Base-by-base conservation (phyloP, 2,888 invertebrate species). In the Dryobota labecula region DNA sequence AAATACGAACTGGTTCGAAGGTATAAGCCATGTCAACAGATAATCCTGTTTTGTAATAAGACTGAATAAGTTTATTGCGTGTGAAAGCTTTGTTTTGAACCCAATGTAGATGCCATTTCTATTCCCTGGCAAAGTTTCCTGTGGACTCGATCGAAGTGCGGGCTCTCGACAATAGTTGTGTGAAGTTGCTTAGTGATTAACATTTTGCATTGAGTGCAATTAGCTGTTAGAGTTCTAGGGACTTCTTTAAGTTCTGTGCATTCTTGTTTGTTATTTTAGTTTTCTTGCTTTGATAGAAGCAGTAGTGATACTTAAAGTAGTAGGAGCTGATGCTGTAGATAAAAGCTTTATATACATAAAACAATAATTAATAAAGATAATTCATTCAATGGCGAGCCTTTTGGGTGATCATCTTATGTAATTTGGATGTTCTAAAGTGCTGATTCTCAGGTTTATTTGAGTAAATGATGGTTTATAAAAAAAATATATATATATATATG, bases 201-300 rank as follows among this genome's bases (percentile, higher is more conserved):
- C 71, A 80, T 81, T 72, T 45, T 56, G 70, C 67, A 70, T 72
- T 80, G 45, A 81, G 60, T 67, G 69, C 72, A 70, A 83, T 81
- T 76, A 80, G 51, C 41, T 70, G 57, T 49, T 56, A 62, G 64
- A 57, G n/a, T 78, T 79, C n/a, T 43, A 47, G 27, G 20, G 51
- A 41, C n/a, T 78, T 78, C n/a, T 67, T 60, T 70, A 24, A 41
- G 20, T 30, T 45, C 5, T 20, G 0, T 64, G 0, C 3, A 30
- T 11, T 60, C 20, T 54, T 54, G 6, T 56, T 60, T 67, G 9
- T 47, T 27, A 15, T 62, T 51, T 2, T 33, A 15, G 9, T 51
- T 4, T 33, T 51, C n/a, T 27, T 11, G n/a, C 8, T 56, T 60
- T 69, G 6, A 1, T n/a, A n/a, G n/a, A n/a, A n/a, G n/a, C n/a